These are phyloP conservation scores for Ichneumoninae sp. DNA, from an alignment of 2,888 invertebrate genomes.

Conservation along the genomic window DNA sequence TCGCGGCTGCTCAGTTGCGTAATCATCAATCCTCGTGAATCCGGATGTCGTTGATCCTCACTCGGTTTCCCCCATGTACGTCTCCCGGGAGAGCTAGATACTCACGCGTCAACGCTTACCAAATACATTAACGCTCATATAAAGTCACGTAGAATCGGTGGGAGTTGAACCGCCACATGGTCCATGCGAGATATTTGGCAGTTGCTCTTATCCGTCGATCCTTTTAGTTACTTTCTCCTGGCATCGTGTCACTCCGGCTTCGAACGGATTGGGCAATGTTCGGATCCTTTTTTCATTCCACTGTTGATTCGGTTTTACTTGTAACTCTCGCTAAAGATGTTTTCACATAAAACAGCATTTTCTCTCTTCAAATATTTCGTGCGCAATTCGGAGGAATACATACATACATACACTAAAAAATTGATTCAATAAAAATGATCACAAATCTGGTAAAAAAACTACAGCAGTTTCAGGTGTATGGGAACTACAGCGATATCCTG, in stretches of 20 bases:
- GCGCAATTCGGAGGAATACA: no score
- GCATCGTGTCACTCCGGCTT: neutral
- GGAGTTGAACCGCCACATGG: neutral
- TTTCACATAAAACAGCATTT: no score
- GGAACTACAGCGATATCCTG: no score
- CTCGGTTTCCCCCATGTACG: constrained; percentile 4
- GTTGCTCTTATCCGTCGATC: neutral
- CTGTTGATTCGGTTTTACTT: no score
- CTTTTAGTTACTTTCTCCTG: neutral
- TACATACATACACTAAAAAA: no score
- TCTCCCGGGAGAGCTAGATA: neutral
- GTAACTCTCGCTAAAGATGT: no score
- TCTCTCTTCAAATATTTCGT: no score
- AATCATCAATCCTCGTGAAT: constrained; percentile 10
- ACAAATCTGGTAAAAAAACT: no score
- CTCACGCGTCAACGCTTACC: constrained; percentile 16
- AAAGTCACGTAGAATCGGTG: constrained; percentile 15
- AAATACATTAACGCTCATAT: constrained; percentile 11
- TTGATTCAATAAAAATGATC: no score
- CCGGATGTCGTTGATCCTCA: constrained; percentile 1
- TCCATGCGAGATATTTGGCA: neutral
- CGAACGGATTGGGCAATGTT: neutral
- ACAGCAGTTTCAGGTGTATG: no score
- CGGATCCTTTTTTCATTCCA: neutral
- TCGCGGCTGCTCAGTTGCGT: neutral